Base-by-base conservation (phyloP, 1,140 invertebrate genomes). In the Drosophila equinoxialis region DNA sequence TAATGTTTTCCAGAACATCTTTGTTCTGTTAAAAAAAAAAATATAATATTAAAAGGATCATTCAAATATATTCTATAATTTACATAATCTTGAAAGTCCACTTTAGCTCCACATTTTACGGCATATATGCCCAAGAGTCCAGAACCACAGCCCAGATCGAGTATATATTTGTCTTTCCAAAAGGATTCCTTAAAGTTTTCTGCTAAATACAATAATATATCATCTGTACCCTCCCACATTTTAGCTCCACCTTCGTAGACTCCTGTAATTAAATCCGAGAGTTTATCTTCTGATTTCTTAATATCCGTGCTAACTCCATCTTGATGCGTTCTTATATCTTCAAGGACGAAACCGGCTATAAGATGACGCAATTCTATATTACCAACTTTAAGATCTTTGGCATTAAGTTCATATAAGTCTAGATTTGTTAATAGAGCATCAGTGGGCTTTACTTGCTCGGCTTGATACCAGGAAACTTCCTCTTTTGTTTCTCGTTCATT, bases 11-110 rank as follows among this genome's bases (percentile, higher is more conserved):
- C 51, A 87, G 77, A 70, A 92, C 91, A 75, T 86, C 90, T 42
- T 77, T 84, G 70, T 92, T 90, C 82, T 86, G 6, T 23, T n/a
- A n/a, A 48, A 54, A 65, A 65, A 65, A 69, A 65, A 69, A 33
- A 39, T 57, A 55, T 0, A 33, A 79, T 41, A 64, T 37, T 23
- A 14, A 51, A 20, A 4, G n/a, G 2, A 41, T 20, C 66, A 55
- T 76, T 6, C 3, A 17, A 17, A 60, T 72, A 0, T 30, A 11
- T 13, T 0, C 7, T 37, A 23, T 5, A 63, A 94, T 95, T 94
- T 94, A 98, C 97, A 94, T 97, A 98, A 94, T 98, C 97, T 93
- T 98, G 97, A 93, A 98, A 98, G 90, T 96, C 94, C 26, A 97
- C 96, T 65, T 39, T 65, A 3, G 96, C 94, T 62, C 95, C 95